phyloP scores from a whole-genome alignment of 2,888 invertebrate genomes.

The Rapana venosa region DNA sequence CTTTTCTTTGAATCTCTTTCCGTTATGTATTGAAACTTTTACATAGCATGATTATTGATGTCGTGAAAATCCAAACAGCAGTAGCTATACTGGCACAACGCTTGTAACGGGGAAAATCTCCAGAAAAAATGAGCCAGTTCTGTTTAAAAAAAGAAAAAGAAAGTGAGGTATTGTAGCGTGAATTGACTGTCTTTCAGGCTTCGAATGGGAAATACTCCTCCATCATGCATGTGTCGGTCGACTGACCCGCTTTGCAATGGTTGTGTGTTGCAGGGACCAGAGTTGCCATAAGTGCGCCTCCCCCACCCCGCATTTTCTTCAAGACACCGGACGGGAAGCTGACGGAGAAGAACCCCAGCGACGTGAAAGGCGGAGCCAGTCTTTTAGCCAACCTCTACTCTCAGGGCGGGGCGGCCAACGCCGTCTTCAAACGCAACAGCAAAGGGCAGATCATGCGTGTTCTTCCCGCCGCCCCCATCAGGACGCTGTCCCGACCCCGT shows the following conservation, averaged over 20 bases:
- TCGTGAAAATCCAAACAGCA: no score
- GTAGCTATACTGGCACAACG: no score
- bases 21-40: not conserved
- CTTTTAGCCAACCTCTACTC: constrained; percentile 47
- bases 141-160: no score
- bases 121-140: no score
- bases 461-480: constrained; percentile 35
- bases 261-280: constrained; percentile 27
- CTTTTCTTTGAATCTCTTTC: not conserved
- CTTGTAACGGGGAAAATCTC: no score
- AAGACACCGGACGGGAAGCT: constrained; percentile 42
- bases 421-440: constrained; percentile 29
- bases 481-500: constrained; percentile 16
- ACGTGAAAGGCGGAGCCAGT: constrained; percentile 35
- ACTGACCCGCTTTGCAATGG: no score
- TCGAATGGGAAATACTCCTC: no score
- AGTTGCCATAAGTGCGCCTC: not conserved
- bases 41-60: not conserved
- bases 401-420: constrained; percentile 47
- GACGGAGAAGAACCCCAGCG: constrained; percentile 42
- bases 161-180: no score
- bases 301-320: constrained; percentile 40
- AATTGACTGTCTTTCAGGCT: no score
- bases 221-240: no score
- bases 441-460: constrained; percentile 40